Evolutionary conservation across 2,797 vertebrate species (phyloP), one percentile per base, ranked within the genome.

Genomic region (Heterohyrax brucei): DNA sequence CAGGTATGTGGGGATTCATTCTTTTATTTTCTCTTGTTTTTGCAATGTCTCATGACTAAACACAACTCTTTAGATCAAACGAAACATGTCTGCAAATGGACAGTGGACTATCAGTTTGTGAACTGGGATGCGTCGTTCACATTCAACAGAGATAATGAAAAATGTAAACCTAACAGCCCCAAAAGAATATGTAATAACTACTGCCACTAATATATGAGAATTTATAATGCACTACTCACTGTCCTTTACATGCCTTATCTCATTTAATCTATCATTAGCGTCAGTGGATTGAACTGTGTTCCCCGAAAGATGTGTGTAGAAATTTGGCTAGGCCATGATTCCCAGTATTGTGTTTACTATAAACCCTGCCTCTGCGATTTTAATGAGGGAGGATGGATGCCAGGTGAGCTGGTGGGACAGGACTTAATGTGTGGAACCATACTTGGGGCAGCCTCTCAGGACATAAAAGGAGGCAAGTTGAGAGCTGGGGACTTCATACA

Each of bases 71-170:
- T n/a, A n/a, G 12, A 24, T 90, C 56, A 75, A 75, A 79, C 44
- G 59, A 86, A 80, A 85, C 21, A 73, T 59, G 76, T 95, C 18
- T 87, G 22, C 70, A 76, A 70, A 68, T 91, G 82, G 77, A 77
- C 33, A 68, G 76, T 16, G 33, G n/a, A 33, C 50, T 94, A 33
- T n/a, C 48, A 91, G 33, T 87, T 7, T 87, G 48, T 91, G 77
- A 87, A 81, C 56, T 56, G 66, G 6, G 44, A 87, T 59, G 46
- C 59, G n/a, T 95, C 70, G 72, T 84, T 78, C 53, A 78, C 44
- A 92, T 88, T 62, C 33, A n/a, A 92, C 70, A 88, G 53, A 95
- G 62, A 87, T 7, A 83, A 26, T 33, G 19, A 95, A 82, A 88
- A 72, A n/a, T 44, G 50, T 26, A 82, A 91, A 80, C 56, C 19